Evolutionary conservation across 2,888 invertebrate species (phyloP), one percentile per base, ranked within the genome.

Genomic region (Sarcophaga subvicina): DNA sequence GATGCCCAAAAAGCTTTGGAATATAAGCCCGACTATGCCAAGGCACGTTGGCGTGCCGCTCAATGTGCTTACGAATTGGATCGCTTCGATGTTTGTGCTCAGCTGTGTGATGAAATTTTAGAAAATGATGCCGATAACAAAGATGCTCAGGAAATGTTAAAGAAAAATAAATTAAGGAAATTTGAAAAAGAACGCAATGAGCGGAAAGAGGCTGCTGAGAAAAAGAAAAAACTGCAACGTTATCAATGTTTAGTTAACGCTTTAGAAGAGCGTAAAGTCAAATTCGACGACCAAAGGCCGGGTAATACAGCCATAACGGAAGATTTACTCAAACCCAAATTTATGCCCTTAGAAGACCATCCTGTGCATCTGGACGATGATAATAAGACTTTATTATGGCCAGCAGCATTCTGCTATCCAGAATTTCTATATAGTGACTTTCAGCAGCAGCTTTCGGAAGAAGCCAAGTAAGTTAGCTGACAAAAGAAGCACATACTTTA

Each of bases 401-500:
- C 99, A 0, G 96, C 98, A 0, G 94, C 97, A 22, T 95, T 99
- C 89, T 94, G 98, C 14, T 99, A 98, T 93, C 99, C 99, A 0
- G 98, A 99, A 93, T 96, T 96, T 91, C 94, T 96, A 83, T 96
- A 97, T 90, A 97, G 98, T 72, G 99, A 99, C 93, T 97, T 98
- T 90, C 95, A 99, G 63, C 96, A 97, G 92, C 95, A 95, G 83
- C 97, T 98, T 90, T 95, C 95, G 12, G 98, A 98, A 93, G 95
- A 96, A 89, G 94, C 95, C 0, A 94, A 94, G 94, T 95, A 95
- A 92, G 92, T 60, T 37, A 37, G 37, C 10, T 37, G 37, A 10
- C 1, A 37, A 60, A 6, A 49, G 14, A 22, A 14, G 20, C n/a
- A n/a, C n/a, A n/a, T 67, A 47, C 10, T 49, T 27, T 17, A 12